Base-by-base conservation (phyloP, 2,113 vertebrate genomes). In the Rhinolophus sinicus region DNA sequence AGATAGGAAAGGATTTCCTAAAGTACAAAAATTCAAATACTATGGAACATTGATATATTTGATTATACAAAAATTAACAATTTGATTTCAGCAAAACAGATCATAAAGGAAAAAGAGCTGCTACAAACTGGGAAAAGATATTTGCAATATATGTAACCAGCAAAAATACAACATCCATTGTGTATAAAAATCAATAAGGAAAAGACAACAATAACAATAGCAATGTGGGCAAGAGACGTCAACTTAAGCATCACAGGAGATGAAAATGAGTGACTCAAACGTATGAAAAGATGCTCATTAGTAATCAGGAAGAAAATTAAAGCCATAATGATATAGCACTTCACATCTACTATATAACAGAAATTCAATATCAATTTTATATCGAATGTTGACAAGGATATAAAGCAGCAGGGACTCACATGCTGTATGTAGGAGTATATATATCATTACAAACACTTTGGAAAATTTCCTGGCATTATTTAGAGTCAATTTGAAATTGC, bases 321-420 rank as follows among this genome's bases (percentile, higher is more conserved):
- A 96, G 56, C 73, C 62, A 83, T 24, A 81, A 93, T 62, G 19
- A 75, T 58, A 75, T 10, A 91, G 16, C 54, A 69, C 75, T 85
- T 77, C 56, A 88, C 33, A 93, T 73, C 15, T 1, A 64, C 73
- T 54, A 78, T 13, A 54, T 54, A 83, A 84, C 65, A 93, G 35
- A 93, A 93, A 92, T 75, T 96, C 89, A 94, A 65, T 92, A 80
- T 75, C 12, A 67, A 82, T 69, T 96, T 97, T 73, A 69, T 86
- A 94, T 82, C 50, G 87, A 78, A 91, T 65, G 38, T 65, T 87
- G 44, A 95, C 54, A 96, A 88, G 11, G 30, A 88, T 56, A 19
- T 56, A 85, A 86, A 84, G 82, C 78, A 95, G 52, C 1, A 67
- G 54, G 30, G 77, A 72, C 33, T 76, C 44, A 67, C 64, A 64